phyloP scores from a whole-genome alignment of 30 jellyfish, hydroid and myxozoan species.

The Clytia hemisphaerica region DNA sequence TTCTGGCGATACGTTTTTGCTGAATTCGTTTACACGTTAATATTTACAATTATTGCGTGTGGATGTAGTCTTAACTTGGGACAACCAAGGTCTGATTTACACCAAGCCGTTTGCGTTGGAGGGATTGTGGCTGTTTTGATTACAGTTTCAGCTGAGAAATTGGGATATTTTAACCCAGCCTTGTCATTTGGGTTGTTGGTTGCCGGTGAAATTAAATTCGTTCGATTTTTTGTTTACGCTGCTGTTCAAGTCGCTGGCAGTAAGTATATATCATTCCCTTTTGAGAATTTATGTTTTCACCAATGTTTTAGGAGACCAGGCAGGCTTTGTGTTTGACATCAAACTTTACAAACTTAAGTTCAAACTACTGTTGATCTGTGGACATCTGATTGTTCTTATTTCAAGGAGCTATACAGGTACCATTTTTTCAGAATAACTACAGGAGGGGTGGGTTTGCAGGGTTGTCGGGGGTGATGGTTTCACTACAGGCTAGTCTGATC shows the following conservation, averaged over 20 bases:
- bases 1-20: slow-evolving; percentile 7
- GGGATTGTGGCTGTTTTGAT: slow-evolving; percentile 1
- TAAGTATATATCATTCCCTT: background rate
- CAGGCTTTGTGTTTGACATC: too few relatives aligned
- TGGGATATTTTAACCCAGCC: slow-evolving; percentile 17
- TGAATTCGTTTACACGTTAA: background rate
- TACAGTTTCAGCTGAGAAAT: background rate
- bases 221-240: slow-evolving; percentile 4
- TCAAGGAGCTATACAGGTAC: too few relatives aligned
- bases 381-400: background rate
- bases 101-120: slow-evolving; percentile 18
- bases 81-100: background rate
- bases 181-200: slow-evolving; percentile 2
- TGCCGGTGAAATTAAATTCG: background rate
- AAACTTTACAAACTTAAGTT: too few relatives aligned
- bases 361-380: background rate
- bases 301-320: too few relatives aligned
- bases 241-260: slow-evolving; percentile 17
- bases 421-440: too few relatives aligned
- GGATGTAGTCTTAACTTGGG: slow-evolving; percentile 5
- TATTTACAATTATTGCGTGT: background rate
- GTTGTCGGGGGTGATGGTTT: too few relatives aligned
- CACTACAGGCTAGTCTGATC: too few relatives aligned
- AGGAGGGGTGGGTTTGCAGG: too few relatives aligned
- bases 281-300: background rate